phyloP scores from a whole-genome alignment of 2,113 vertebrate genomes.

The Eulemur rufifrons region DNA sequence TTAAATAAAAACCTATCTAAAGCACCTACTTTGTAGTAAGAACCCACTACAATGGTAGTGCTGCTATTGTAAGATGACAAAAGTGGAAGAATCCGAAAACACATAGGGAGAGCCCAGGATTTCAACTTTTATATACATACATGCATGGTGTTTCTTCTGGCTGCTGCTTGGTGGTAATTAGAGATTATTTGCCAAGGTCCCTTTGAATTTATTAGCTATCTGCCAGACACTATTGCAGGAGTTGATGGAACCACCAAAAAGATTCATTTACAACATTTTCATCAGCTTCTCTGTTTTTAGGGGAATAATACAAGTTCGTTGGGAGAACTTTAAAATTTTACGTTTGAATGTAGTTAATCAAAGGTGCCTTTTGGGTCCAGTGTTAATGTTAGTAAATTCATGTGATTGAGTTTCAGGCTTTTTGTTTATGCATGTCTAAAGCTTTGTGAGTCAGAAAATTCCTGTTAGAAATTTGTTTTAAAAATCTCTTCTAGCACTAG shows the following conservation, averaged over 20 bases:
- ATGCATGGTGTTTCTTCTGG: not conserved
- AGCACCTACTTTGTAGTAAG: not conserved
- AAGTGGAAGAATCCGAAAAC: not conserved
- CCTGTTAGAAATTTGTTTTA: not conserved
- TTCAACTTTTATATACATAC: rapidly evolving
- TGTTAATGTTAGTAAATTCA: not conserved
- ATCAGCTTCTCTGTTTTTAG: not conserved
- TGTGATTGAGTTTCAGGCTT: not conserved
- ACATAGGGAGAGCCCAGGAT: not conserved
- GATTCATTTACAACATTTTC: not conserved
- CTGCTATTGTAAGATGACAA: not conserved
- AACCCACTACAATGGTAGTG: not conserved
- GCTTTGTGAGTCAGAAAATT: not conserved
- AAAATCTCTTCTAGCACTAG: not conserved
- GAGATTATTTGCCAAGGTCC: not conserved
- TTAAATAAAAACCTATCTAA: not conserved
- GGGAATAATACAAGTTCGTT: not conserved
- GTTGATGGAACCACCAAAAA: not conserved
- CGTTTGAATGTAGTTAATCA: not conserved
- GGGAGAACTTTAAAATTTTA: not conserved
- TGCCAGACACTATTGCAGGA: not conserved
- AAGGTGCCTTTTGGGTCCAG: not conserved
- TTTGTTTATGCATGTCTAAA: not conserved
- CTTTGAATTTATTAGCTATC: not conserved
- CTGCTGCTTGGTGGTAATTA: not conserved